A percentile compares a stretch with the other conserved stretches of the same genome.
Evolutionary conservation across 1,140 invertebrate species (phyloP).

Genomic region (Lycorma delicatula): DNA sequence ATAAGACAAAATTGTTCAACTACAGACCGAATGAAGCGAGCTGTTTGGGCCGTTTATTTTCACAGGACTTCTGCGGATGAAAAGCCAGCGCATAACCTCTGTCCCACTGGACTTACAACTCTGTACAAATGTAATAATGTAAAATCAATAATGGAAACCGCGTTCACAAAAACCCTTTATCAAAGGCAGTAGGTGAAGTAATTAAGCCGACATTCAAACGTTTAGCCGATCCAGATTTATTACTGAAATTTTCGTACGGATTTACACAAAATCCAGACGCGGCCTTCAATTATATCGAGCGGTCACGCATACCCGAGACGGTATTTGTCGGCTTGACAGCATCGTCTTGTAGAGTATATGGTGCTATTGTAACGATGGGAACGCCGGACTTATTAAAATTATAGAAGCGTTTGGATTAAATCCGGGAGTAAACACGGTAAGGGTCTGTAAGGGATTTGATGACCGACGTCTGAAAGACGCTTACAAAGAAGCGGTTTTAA

Average conservation of each 20-base stretch:
- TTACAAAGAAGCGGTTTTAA: neutral
- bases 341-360: conserved; percentile 24
- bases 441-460: neutral
- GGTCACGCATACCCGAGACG: conserved; percentile 25
- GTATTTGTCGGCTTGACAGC: conserved; percentile 20
- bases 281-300: conserved; percentile 24
- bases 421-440: neutral
- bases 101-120: conserved; percentile 9
- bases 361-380: conserved; percentile 13
- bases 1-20: conserved; percentile 11
- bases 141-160: neutral
- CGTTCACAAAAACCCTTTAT: neutral
- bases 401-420: neutral
- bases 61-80: conserved; percentile 23
- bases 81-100: conserved; percentile 19
- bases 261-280: conserved; percentile 26
- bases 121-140: conserved; percentile 19
- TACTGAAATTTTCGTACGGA: conserved; percentile 19
- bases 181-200: conserved; percentile 2
- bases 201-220: conserved; percentile 24
- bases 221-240: conserved; percentile 12
- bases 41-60: conserved; percentile 16
- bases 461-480: neutral
- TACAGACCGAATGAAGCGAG: conserved; percentile 16
- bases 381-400: neutral